Conservation (phyloP, 2,113 vertebrate genomes). For the Heterotilapia buettikoferi region DNA sequence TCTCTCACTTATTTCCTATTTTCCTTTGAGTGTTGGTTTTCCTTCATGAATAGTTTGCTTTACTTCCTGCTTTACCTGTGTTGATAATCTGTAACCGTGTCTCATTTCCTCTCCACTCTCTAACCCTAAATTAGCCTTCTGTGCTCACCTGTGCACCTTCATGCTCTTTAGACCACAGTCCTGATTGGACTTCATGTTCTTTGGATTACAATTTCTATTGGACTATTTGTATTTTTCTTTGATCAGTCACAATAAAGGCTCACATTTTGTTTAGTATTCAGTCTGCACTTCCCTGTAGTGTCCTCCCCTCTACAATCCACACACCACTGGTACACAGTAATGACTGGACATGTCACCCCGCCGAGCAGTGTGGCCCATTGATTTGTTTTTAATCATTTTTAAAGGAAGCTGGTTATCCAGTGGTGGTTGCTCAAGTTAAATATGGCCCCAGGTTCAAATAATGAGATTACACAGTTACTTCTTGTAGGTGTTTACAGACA, state of each 20-base stretch:
- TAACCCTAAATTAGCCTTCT: neutral
- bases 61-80: neutral
- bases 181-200: neutral
- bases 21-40: neutral
- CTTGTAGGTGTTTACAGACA: neutral
- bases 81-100: neutral
- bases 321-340: neutral
- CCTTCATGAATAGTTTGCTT: neutral
- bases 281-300: neutral
- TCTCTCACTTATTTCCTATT: neutral
- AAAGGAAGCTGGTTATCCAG: neutral
- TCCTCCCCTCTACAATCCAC: neutral
- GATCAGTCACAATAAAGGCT: neutral
- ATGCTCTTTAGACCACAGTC: neutral
- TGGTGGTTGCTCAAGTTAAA: neutral
- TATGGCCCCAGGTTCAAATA: neutral
- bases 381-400: neutral
- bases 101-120: neutral
- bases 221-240: neutral
- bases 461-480: neutral
- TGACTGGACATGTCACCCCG: neutral
- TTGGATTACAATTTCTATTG: neutral
- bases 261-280: neutral
- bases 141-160: neutral
- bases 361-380: neutral